These are phyloP conservation scores for Pheosia tremula DNA, from an alignment of 2,888 invertebrate genomes.

Conservation along the genomic window DNA sequence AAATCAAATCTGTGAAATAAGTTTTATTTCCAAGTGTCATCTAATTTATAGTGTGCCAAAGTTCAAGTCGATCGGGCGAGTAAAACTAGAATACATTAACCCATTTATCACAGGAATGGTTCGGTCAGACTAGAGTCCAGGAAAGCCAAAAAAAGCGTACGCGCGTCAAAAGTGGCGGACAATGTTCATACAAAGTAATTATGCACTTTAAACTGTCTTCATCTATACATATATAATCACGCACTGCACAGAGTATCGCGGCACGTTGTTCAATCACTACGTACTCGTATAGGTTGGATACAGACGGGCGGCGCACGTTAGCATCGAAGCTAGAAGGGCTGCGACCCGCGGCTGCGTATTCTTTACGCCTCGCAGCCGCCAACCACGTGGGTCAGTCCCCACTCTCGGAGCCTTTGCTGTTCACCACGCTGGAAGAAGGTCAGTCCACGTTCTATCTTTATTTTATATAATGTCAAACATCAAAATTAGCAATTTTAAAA, in stretches of 20 bases:
- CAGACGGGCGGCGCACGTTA: conserved; percentile 38
- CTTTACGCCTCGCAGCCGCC: conserved; percentile 87
- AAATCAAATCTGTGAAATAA: too few species aligned
- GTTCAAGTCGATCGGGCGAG: too few species aligned
- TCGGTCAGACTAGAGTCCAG: too few species aligned
- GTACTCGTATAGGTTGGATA: conserved; percentile 41
- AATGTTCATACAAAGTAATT: too few species aligned
- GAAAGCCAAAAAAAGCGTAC: too few species aligned
- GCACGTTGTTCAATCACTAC: neutral
- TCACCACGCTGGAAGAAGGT: conserved; percentile 91
- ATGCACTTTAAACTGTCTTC: too few species aligned
- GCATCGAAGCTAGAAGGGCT: conserved; percentile 76
- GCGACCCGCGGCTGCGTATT: conserved; percentile 88
- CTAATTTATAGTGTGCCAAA: too few species aligned
- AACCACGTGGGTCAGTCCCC: conserved; percentile 89
- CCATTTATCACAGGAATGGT: too few species aligned
- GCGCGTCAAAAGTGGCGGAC: too few species aligned
- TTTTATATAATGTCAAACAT: neutral
- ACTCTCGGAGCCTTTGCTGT: conserved; percentile 87
- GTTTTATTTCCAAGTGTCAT: too few species aligned
- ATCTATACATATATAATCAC: too few species aligned
- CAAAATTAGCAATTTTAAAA: neutral
- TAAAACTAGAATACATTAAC: too few species aligned
- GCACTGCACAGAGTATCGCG: neutral
- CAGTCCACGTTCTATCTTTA: conserved; percentile 13